A percentile compares a stretch with the other conserved stretches of the same genome.
Evolutionary conservation across 2,113 vertebrate species (phyloP).

Genomic region (Syrrhaptes paradoxus): DNA sequence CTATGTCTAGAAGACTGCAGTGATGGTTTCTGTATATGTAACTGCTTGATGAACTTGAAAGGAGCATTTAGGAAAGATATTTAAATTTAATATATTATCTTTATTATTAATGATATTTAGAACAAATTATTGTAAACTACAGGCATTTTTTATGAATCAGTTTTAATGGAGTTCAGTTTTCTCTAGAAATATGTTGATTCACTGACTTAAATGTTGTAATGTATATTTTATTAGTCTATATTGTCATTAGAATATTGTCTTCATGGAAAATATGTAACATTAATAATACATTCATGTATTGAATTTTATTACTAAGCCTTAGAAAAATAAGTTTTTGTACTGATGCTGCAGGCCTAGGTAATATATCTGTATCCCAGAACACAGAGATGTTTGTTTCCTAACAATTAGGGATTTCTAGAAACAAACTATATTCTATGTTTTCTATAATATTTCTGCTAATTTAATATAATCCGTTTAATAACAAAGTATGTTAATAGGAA

Average conservation of each 20-base stretch:
- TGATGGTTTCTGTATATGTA: neutral
- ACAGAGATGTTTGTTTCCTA: neutral
- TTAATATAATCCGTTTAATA: neutral
- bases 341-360: neutral
- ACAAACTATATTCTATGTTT: neutral
- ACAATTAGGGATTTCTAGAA: neutral
- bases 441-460: neutral
- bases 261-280: neutral
- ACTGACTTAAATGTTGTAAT: neutral
- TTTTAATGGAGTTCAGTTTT: neutral
- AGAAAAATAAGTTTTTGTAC: neutral
- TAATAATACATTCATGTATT: neutral
- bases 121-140: neutral
- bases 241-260: neutral
- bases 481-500: neutral
- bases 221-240: neutral
- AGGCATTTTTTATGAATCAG: neutral
- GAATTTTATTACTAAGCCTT: neutral
- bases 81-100: neutral
- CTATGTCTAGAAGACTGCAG: neutral
- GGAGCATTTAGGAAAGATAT: neutral
- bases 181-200: neutral
- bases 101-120: neutral
- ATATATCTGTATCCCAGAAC: neutral
- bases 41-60: neutral